Percentiles rank a stretch among this genome's conserved stretches.
phyloP scores from a whole-genome alignment of 2,113 vertebrate genomes.

The Trichechus manatus region DNA sequence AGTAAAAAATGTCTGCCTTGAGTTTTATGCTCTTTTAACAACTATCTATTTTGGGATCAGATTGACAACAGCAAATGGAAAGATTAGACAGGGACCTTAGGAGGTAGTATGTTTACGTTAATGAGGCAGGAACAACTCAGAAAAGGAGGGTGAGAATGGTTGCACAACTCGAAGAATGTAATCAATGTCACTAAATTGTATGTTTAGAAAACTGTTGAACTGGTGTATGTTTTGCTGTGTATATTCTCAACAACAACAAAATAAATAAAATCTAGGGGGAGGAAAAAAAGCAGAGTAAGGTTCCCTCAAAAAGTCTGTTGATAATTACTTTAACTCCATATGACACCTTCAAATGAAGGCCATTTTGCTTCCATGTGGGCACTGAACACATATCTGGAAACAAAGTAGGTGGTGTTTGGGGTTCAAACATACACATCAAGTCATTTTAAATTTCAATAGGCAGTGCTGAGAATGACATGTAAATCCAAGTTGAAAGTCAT shows the following conservation, averaged over 20 bases:
- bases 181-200: background rate
- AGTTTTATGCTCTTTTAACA: background rate
- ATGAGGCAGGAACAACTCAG: no score
- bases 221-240: background rate
- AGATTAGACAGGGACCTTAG: background rate
- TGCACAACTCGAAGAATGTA: background rate
- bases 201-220: background rate
- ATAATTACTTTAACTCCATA: background rate
- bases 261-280: no score
- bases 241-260: background rate
- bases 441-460: background rate
- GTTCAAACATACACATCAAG: background rate
- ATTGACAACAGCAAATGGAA: background rate
- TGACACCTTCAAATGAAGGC: background rate
- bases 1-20: background rate
- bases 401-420: background rate
- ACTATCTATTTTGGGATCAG: background rate
- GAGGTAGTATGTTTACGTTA: no score
- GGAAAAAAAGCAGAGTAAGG: background rate
- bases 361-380: background rate
- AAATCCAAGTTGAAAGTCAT: background rate
- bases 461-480: background rate
- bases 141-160: background rate
- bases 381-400: background rate
- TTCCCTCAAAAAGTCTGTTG: background rate